These are phyloP conservation scores for Clarias pachynema DNA, from an alignment of 2,797 vertebrate species.

Conservation along the genomic window DNA sequence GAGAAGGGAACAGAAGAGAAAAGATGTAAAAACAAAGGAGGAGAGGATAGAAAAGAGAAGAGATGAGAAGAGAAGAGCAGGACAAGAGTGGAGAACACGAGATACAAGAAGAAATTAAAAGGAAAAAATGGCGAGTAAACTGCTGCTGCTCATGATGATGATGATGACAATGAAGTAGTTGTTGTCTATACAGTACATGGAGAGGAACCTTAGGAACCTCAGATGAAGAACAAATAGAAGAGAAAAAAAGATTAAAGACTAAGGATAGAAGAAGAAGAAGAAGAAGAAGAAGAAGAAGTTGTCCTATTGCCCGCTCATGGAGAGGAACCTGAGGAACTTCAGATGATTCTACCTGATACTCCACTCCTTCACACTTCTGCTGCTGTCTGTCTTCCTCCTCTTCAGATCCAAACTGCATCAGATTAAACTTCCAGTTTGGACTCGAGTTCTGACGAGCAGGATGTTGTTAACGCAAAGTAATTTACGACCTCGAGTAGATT, in stretches of 20 bases:
- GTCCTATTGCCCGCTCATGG: not conserved
- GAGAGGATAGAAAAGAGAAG: not conserved
- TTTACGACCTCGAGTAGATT: slow-evolving; percentile 8
- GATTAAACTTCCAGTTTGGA: slow-evolving; percentile 5
- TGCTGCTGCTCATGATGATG: not conserved
- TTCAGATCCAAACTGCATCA: not conserved
- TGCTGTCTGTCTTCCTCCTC: not conserved
- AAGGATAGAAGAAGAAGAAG: not conserved
- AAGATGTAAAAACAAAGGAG: no score
- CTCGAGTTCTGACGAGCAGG: slow-evolving; percentile 1
- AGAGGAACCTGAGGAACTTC: slow-evolving; percentile 9
- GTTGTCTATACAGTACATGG: no score
- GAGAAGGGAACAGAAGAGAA: no score
- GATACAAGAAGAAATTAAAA: not conserved
- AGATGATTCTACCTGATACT: not conserved
- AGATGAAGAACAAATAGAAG: not conserved
- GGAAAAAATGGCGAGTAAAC: not conserved
- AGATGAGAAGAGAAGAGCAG: not conserved
- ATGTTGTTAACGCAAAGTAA: slow-evolving; percentile 35
- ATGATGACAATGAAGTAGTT: not conserved
- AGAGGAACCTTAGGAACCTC: no score
- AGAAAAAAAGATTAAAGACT: not conserved
- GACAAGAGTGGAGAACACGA: no score
- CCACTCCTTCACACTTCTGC: not conserved
- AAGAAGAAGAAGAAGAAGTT: not conserved